Base-by-base conservation (phyloP, 2,113 vertebrate species). In the Eudyptes chrysolophus region DNA sequence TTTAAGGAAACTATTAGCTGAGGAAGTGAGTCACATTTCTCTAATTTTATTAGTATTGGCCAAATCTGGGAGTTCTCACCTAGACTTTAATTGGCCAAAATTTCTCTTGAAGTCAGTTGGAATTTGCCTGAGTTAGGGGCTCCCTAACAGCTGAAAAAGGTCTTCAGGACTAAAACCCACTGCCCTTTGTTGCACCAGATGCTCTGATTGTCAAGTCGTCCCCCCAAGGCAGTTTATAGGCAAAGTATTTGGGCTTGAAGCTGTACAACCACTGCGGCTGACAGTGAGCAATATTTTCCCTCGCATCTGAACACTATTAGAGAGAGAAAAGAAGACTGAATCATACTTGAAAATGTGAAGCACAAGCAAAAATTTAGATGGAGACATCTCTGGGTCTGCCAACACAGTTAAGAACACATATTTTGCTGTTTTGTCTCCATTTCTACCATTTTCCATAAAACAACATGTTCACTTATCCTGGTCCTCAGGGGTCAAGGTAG, bases 201-300 rank as follows among this genome's bases (percentile, higher is more conserved):
- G 70, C 68, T 84, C 93, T 88, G 79, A 92, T 79, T 9, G 68
- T 77, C 81, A 84, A 72, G 86, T 92, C 84, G 57, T n/a, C 72
- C 70, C 71, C 74, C 38, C 40, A 68, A 92, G 38, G 76, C 89
- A 6, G 6, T 30, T 62, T 70, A 54, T 9, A 61, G 94, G 78
- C 81, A 75, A 89, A 60, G 27, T 4, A 34, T 21, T 48, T 29
- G 70, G 83, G 79, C 68, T 84, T 78, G 32, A 70, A 96, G 92
- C 84, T 68, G 51, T 74, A 7, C 55, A 81, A 55, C 36, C 64
- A 76, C 86, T 24, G 76, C 21, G 75, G 92, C n/a, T 81, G 93
- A 96, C 92, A 97, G 87, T 10, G 38, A 97, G 66, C 61, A 44
- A 66, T 48, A 77, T 97, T 97, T 98, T 95, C 94, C 95, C 68